phyloP scores from a whole-genome alignment of 2,888 invertebrate genomes.

The Ametastegia equiseti region DNA sequence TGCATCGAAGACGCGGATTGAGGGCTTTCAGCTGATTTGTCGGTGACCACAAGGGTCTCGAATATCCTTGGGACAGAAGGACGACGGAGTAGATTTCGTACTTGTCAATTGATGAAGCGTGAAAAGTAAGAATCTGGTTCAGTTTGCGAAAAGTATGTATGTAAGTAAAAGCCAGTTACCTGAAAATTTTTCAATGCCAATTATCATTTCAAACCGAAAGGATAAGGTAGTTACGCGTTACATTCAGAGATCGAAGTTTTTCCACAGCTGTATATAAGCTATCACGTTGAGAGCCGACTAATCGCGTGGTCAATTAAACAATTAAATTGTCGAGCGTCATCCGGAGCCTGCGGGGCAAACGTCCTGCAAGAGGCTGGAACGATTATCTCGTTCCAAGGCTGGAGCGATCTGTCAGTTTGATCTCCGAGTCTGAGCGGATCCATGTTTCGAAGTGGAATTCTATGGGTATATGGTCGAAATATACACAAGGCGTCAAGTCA shows the following conservation, averaged over 20 bases:
- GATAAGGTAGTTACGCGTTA: no score
- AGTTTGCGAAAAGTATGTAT: no score
- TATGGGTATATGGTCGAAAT: not conserved
- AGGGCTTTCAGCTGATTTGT: conserved; percentile 10
- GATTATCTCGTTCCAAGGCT: conserved; percentile 45
- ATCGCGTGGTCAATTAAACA: conserved; percentile 63
- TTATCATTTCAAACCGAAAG: no score
- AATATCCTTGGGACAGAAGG: not conserved
- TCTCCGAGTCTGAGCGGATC: conserved; percentile 22
- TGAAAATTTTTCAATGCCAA: no score
- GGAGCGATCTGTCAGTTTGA: conserved; percentile 44
- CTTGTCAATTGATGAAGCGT: not conserved
- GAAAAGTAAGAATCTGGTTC: not conserved
- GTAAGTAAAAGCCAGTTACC: no score
- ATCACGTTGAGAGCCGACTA: conserved; percentile 10
- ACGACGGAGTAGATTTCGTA: not conserved
- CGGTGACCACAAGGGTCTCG: not conserved
- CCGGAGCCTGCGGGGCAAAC: conserved; percentile 49
- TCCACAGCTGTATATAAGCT: no score
- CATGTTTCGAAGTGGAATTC: conserved; percentile 16
- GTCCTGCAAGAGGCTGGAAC: conserved; percentile 40
- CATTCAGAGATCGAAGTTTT: conserved; percentile 6
- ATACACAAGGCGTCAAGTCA: not conserved
- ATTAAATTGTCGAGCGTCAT: conserved; percentile 64
- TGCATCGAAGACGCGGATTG: not conserved